Conservation (phyloP, 2,113 vertebrate genomes). For the Clinocottus analis region DNA sequence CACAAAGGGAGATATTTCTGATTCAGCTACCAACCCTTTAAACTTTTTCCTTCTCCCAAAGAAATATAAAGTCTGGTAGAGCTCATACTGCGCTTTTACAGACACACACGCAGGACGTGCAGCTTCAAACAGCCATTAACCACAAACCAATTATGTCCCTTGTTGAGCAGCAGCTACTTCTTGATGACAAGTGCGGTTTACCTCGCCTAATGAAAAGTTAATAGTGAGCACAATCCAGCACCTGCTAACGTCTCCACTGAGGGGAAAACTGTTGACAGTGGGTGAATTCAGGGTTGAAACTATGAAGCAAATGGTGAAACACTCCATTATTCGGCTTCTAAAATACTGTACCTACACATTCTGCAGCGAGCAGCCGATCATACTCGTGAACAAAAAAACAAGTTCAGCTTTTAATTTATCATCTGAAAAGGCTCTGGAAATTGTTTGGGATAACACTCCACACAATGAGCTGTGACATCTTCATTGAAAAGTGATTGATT, state of each 20-base stretch:
- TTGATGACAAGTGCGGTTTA: conserved; percentile 71
- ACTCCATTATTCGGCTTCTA: not conserved
- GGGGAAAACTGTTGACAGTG: conserved; percentile 38
- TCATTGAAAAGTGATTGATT: conserved; percentile 80
- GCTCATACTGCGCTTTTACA: conserved; percentile 30
- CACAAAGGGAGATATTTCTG: conserved; percentile 7
- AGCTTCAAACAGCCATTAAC: conserved; percentile 53
- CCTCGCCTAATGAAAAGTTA: conserved; percentile 65
- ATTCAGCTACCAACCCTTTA: conserved; percentile 15
- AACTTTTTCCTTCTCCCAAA: conserved; percentile 14
- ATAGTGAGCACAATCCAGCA: conserved; percentile 50
- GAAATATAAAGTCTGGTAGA: conserved; percentile 21
- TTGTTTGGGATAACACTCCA: conserved; percentile 58
- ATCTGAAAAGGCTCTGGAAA: conserved; percentile 44
- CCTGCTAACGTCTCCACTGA: conserved; percentile 51
- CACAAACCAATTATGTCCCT: conserved; percentile 55
- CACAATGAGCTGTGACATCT: conserved; percentile 79
- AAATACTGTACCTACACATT: not conserved
- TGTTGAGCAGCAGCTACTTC: conserved; percentile 57
- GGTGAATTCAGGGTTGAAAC: conserved; percentile 27
- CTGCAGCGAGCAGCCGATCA: not conserved
- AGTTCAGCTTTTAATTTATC: conserved; percentile 59
- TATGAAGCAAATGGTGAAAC: not conserved
- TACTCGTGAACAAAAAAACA: conserved; percentile 1
- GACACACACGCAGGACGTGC: conserved; percentile 15